These are phyloP conservation scores for Pectinophora gossypiella DNA, from an alignment of 1,140 invertebrate species.

Conservation along the genomic window DNA sequence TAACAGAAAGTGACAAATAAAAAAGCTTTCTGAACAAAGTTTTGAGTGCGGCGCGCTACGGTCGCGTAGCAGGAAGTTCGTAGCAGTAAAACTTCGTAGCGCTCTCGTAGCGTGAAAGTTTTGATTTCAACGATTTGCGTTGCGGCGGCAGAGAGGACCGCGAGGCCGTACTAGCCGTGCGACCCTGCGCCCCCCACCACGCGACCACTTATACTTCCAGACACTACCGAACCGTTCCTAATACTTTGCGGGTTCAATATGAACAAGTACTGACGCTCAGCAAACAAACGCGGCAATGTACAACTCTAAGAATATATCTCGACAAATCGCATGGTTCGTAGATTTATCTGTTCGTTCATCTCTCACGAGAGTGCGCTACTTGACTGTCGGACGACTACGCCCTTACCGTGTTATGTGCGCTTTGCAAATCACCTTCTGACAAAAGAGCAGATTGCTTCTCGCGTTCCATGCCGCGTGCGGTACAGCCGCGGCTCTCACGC, in stretches of 20 bases:
- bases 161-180: constrained; percentile 59
- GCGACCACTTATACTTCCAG: background rate
- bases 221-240: background rate
- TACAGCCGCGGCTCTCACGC: constrained; percentile 11
- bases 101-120: constrained; percentile 73
- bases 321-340: constrained; percentile 21
- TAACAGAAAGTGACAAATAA: constrained; percentile 69
- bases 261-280: background rate
- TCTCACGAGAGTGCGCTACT: constrained; percentile 72
- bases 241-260: constrained; percentile 20
- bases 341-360: constrained; percentile 62
- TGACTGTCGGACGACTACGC: constrained; percentile 51
- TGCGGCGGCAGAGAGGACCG: constrained; percentile 61
- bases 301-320: background rate
- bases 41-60: constrained; percentile 65
- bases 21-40: constrained; percentile 71
- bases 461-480: constrained; percentile 44
- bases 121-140: constrained; percentile 74
- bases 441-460: constrained; percentile 28
- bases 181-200: constrained; percentile 45
- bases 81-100: constrained; percentile 74
- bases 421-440: constrained; percentile 44
- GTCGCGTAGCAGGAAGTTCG: constrained; percentile 72
- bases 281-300: constrained; percentile 25
- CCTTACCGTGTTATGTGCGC: constrained; percentile 49